phyloP scores from a whole-genome alignment of 2,797 vertebrate genomes.

The Brachymystax lenok region DNA sequence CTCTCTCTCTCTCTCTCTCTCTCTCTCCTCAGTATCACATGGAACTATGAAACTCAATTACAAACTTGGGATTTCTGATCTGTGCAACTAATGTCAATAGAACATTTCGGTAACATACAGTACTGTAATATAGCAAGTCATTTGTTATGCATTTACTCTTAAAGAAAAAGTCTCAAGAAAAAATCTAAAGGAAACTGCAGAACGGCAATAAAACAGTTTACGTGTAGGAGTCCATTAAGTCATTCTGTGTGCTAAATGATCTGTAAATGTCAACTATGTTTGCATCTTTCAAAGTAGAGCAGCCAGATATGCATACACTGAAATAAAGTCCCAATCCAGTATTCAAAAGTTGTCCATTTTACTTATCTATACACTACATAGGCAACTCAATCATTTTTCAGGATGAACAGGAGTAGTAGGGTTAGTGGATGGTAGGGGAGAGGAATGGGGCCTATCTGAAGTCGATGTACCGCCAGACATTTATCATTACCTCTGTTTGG shows the following conservation, averaged over 20 bases:
- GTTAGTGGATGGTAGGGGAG: slow-evolving; percentile 58
- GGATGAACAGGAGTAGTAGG: slow-evolving; percentile 42
- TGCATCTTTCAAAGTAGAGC: no score
- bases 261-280: not conserved
- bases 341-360: slow-evolving; percentile 12
- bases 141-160: not conserved
- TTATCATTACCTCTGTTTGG: slow-evolving; percentile 64
- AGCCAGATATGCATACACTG: no score
- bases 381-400: no score
- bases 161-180: not conserved
- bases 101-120: slow-evolving; percentile 23
- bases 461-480: slow-evolving; percentile 60
- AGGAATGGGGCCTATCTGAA: slow-evolving; percentile 64
- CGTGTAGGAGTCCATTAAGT: not conserved
- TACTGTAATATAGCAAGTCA: slow-evolving; percentile 1
- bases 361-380: not conserved
- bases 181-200: not conserved
- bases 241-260: not conserved
- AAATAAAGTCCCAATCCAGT: not conserved
- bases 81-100: slow-evolving; percentile 31
- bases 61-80: slow-evolving; percentile 43
- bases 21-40: not conserved
- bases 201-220: not conserved
- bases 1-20: no score
- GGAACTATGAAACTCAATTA: slow-evolving; percentile 48